A percentile compares a stretch with the other conserved stretches of the same genome.
Evolutionary conservation across 1,140 invertebrate species (phyloP).

Genomic region (Dufourea novaeangliae): DNA sequence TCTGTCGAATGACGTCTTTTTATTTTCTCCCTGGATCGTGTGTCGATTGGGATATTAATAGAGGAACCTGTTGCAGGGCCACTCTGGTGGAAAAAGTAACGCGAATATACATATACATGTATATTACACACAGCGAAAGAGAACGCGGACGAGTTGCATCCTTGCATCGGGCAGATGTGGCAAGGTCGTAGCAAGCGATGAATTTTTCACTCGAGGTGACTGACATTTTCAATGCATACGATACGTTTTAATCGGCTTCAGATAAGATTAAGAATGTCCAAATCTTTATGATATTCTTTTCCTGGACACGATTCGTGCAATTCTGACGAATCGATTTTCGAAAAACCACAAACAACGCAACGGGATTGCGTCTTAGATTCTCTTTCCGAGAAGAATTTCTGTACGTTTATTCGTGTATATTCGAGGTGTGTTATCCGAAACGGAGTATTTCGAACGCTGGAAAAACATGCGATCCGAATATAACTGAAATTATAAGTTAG

Average conservation of each 20-base stretch:
- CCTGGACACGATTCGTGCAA: too few species aligned
- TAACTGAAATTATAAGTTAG: not conserved
- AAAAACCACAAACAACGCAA: too few species aligned
- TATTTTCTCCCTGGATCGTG: not conserved
- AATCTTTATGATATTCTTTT: too few species aligned
- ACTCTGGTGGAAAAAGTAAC: slow-evolving; percentile 18
- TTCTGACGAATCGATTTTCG: too few species aligned
- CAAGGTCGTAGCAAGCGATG: not conserved
- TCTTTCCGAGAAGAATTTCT: too few species aligned
- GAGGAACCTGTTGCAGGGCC: slow-evolving; percentile 22
- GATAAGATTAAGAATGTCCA: too few species aligned
- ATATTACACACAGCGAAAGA: not conserved
- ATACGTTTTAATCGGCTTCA: too few species aligned
- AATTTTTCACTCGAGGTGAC: too few species aligned
- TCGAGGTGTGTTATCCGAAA: not conserved
- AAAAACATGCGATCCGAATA: not conserved
- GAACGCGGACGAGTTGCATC: not conserved
- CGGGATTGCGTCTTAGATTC: too few species aligned
- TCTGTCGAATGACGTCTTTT: not conserved
- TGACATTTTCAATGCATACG: too few species aligned
- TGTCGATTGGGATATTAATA: slow-evolving; percentile 36
- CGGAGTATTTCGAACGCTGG: not conserved
- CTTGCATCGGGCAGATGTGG: not conserved
- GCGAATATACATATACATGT: too few species aligned
- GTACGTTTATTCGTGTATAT: not conserved